Conservation (phyloP, 2,113 vertebrate genomes). For the Aegotheles bennettii region DNA sequence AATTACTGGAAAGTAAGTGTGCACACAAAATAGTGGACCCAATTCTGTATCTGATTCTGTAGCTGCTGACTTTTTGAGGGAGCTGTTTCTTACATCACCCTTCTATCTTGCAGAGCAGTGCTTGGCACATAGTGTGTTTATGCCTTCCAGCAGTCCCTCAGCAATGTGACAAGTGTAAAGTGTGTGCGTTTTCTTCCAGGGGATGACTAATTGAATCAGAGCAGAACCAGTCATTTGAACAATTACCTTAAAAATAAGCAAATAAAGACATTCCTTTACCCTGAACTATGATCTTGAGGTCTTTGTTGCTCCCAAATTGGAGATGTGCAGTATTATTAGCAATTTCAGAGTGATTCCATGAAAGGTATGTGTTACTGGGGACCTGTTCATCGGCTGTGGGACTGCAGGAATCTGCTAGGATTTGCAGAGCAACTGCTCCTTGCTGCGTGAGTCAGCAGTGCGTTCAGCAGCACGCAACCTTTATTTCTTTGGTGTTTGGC, state of each 20-base stretch:
- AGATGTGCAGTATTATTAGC: neutral
- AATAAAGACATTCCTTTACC: neutral
- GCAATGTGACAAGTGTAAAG: neutral
- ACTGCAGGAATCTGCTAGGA: neutral
- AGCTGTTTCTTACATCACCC: neutral
- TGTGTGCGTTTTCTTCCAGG: neutral
- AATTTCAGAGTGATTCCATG: neutral
- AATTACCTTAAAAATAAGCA: neutral
- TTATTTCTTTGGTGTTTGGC: neutral
- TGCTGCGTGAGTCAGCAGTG: neutral
- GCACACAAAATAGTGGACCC: neutral
- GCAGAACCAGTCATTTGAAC: neutral
- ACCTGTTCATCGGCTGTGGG: fast-evolving
- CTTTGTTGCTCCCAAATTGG: neutral
- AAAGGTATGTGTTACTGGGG: neutral
- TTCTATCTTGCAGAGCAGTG: neutral
- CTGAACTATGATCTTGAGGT: neutral
- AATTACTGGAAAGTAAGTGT: neutral
- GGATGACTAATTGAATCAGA: neutral
- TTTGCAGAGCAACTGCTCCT: neutral
- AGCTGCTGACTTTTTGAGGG: neutral
- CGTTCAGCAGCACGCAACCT: neutral
- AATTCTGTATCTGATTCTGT: neutral
- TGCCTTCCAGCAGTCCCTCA: neutral
- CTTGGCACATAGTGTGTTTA: fast-evolving